phyloP scores from a whole-genome alignment of 2,797 vertebrate species.

The Silurus lanzhouensis region DNA sequence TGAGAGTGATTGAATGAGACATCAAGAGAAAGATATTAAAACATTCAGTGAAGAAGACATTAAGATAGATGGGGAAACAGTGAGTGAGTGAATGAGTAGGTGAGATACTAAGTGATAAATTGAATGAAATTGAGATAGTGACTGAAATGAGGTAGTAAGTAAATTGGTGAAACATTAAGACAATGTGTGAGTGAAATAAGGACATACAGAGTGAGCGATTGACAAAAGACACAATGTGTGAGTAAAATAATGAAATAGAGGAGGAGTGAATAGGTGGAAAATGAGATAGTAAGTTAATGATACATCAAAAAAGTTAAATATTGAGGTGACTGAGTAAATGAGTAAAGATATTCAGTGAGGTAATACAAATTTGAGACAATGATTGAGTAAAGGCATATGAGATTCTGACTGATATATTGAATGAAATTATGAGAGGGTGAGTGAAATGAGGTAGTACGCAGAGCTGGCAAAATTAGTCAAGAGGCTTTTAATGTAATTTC shows the following conservation, averaged over 20 bases:
- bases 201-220: not conserved
- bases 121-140: not conserved
- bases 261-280: not conserved
- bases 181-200: not conserved
- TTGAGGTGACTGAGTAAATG: no score
- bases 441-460: not conserved
- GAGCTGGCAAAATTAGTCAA: no score
- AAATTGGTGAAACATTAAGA: not conserved
- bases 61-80: not conserved
- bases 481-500: no score
- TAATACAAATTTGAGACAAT: no score
- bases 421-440: not conserved
- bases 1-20: not conserved
- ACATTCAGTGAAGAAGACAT: not conserved
- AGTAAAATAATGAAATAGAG: not conserved
- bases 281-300: no score
- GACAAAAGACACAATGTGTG: not conserved
- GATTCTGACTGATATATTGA: not conserved
- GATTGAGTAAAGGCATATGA: no score
- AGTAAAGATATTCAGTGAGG: no score
- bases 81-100: not conserved
- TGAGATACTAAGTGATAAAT: not conserved
- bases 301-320: not conserved
- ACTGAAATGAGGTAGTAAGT: not conserved
- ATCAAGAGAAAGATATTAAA: not conserved